phyloP scores from a whole-genome alignment of 2,113 vertebrate genomes.

The Centropus bengalensis region DNA sequence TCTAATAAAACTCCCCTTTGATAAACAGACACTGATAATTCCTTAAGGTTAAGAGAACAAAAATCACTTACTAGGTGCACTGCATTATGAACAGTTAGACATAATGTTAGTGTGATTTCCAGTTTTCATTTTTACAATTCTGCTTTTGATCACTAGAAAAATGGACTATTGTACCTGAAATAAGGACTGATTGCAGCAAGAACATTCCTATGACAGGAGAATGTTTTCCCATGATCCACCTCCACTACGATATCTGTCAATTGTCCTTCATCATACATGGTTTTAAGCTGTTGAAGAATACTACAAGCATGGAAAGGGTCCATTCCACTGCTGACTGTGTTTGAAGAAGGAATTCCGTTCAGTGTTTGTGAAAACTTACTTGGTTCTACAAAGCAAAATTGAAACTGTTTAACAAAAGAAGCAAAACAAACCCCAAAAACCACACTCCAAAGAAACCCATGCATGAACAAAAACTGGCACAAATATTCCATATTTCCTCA shows the following conservation, averaged over 20 bases:
- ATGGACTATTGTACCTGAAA: constrained; percentile 73
- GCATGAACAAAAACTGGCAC: not conserved
- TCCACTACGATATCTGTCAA: constrained; percentile 97
- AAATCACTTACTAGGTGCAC: not conserved
- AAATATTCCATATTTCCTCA: not conserved
- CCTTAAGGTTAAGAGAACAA: not conserved
- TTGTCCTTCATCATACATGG: constrained; percentile 95
- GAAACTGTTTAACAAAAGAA: not conserved
- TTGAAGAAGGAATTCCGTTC: constrained; percentile 89
- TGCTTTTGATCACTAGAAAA: not conserved
- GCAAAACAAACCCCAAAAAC: not conserved
- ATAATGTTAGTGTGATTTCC: not conserved
- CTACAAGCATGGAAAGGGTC: constrained; percentile 95
- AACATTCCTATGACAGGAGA: constrained; percentile 97
- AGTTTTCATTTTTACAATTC: not conserved
- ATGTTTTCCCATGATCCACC: constrained; percentile 96
- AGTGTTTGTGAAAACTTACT: constrained; percentile 94
- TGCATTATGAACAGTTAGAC: not conserved
- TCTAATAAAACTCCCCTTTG: not conserved
- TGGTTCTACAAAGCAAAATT: constrained; percentile 81
- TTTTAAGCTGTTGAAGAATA: constrained; percentile 96
- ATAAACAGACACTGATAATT: not conserved
- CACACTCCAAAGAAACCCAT: rapidly evolving
- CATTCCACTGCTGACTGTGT: constrained; percentile 85
- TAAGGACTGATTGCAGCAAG: constrained; percentile 99